Conservation (phyloP, 2,113 vertebrate genomes). For the Lophochroa leadbeateri region DNA sequence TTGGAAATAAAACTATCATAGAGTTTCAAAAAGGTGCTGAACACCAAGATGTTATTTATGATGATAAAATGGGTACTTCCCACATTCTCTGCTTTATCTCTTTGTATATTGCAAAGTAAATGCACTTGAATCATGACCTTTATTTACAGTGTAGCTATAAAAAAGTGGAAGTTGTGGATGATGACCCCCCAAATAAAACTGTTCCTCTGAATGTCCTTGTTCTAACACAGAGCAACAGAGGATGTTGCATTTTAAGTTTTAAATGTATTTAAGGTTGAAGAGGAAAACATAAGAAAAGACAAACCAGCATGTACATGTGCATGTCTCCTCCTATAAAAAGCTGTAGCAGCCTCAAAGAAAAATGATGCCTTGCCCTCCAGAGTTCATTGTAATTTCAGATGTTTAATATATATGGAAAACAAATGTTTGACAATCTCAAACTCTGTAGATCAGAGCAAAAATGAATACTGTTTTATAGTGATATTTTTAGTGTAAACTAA, state of each 20-base stretch:
- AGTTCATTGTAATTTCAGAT: neutral
- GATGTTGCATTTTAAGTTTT: neutral
- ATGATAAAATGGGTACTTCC: neutral
- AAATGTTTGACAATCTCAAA: neutral
- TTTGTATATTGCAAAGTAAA: neutral
- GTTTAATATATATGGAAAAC: neutral
- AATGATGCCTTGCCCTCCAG: neutral
- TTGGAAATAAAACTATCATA: rapidly evolving
- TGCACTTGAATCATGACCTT: neutral
- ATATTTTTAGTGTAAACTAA: slow-evolving; percentile 18
- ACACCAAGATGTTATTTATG: neutral
- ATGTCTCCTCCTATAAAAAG: neutral
- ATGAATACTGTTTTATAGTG: neutral
- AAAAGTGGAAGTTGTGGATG: neutral
- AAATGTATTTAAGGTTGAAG: neutral
- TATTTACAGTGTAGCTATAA: neutral
- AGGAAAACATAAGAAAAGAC: rapidly evolving
- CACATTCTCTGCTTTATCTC: neutral
- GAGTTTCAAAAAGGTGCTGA: neutral
- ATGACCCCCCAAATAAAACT: rapidly evolving
- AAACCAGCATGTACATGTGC: rapidly evolving
- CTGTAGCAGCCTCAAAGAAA: neutral
- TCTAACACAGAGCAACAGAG: neutral
- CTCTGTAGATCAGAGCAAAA: neutral
- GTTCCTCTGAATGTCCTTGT: rapidly evolving